These are phyloP conservation scores for Leptoteleia sp. DNA, from an alignment of 1,140 invertebrate species.

Conservation along the genomic window DNA sequence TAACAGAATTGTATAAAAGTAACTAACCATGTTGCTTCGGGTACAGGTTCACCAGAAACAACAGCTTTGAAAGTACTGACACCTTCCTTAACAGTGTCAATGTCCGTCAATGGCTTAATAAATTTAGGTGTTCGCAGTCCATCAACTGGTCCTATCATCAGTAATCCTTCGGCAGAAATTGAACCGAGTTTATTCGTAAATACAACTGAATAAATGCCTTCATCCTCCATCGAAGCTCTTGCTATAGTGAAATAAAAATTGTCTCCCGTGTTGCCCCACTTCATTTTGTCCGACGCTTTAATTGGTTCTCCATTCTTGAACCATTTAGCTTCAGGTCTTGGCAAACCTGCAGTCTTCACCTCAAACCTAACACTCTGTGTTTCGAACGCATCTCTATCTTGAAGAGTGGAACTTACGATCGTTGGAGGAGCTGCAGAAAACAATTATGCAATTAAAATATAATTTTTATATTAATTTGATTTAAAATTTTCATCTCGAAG, in stretches of 20 bases:
- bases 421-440: constrained; percentile 86
- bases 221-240: constrained; percentile 86
- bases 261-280: constrained; percentile 86
- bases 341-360: constrained; percentile 86
- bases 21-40: constrained; percentile 83
- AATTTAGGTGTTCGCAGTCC: constrained; percentile 90
- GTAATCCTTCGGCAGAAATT: constrained; percentile 85
- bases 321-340: constrained; percentile 90
- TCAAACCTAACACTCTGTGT: constrained; percentile 87
- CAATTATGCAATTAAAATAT: background rate
- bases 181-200: constrained; percentile 89
- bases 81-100: constrained; percentile 86
- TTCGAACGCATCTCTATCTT: constrained; percentile 88
- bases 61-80: constrained; percentile 87
- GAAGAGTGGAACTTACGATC: constrained; percentile 86
- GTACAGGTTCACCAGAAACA: constrained; percentile 90
- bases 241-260: constrained; percentile 87
- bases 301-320: constrained; percentile 87
- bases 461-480: background rate
- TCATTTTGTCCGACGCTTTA: constrained; percentile 83
- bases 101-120: constrained; percentile 84
- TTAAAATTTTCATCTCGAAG: background rate
- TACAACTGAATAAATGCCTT: constrained; percentile 88
- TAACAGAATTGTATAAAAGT: constrained; percentile 10
- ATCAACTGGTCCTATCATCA: constrained; percentile 87